A percentile compares a stretch with the other conserved stretches of the same genome.
phyloP scores from a whole-genome alignment of 2,797 vertebrate species.

The Pygocentrus nattereri region DNA sequence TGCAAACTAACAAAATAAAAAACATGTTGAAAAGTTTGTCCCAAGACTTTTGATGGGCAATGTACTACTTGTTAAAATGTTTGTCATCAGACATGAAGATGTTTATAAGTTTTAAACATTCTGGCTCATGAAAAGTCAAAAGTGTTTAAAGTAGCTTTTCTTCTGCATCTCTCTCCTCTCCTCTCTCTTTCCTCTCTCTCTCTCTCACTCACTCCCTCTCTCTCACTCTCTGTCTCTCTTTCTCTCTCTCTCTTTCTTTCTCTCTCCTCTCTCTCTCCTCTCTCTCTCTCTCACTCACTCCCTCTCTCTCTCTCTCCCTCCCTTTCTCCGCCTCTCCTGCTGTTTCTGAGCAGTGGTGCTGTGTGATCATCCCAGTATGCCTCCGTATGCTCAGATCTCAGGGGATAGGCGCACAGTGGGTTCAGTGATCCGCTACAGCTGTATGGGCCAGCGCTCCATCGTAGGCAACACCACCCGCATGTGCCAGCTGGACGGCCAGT shows the following conservation, averaged over 20 bases:
- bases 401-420: slow-evolving; percentile 91
- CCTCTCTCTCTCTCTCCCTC: background rate
- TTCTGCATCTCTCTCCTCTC: background rate
- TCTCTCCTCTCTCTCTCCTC: background rate
- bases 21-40: background rate
- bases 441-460: slow-evolving; percentile 84
- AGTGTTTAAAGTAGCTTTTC: background rate
- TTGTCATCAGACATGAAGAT: background rate
- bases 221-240: background rate
- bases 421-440: slow-evolving; percentile 92
- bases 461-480: slow-evolving; percentile 93
- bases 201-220: background rate
- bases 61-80: background rate
- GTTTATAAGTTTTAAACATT: background rate
- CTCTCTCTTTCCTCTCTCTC: background rate
- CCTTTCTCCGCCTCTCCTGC: background rate
- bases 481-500: slow-evolving; percentile 94
- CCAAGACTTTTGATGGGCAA: background rate
- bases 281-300: background rate
- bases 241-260: background rate
- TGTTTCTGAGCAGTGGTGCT: slow-evolving; percentile 85
- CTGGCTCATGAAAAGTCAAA: no score
- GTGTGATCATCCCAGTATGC: slow-evolving; percentile 91
- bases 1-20: background rate
- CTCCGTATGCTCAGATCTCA: slow-evolving; percentile 90